Conservation (phyloP, 2,888 invertebrate genomes). For the Therioaphis trifolii region DNA sequence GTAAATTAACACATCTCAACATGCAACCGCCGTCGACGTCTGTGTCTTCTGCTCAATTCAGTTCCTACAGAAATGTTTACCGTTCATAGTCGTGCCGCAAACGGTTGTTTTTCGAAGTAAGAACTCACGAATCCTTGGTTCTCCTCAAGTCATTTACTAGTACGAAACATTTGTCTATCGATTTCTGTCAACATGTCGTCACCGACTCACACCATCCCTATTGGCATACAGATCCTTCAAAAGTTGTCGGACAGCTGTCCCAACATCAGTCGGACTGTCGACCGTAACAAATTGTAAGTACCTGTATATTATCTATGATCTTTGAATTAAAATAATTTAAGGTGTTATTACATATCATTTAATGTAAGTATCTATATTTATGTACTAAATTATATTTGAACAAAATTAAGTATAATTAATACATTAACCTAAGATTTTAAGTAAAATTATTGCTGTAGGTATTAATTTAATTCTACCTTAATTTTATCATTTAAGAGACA, state of each 20-base stretch:
- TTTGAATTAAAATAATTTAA: too few relatives aligned
- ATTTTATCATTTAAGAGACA: too few relatives aligned
- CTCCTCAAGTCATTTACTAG: background rate
- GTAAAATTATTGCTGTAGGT: too few relatives aligned
- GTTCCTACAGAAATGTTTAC: slow-evolving; percentile 31
- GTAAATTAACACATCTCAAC: background rate
- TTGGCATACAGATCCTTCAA: slow-evolving; percentile 50
- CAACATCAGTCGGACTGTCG: background rate
- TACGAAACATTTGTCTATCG: background rate
- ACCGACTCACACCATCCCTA: slow-evolving; percentile 7
- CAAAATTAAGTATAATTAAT: too few relatives aligned
- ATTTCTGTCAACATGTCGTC: slow-evolving; percentile 6
- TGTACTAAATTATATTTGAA: too few relatives aligned
- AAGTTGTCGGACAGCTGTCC: slow-evolving; percentile 36
- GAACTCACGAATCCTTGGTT: background rate
- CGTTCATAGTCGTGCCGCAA: slow-evolving; percentile 1
- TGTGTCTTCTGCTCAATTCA: slow-evolving; percentile 10
- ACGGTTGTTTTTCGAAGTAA: too few relatives aligned
- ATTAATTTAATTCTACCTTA: too few relatives aligned
- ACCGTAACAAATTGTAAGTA: slow-evolving; percentile 45
- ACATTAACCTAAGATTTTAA: too few relatives aligned
- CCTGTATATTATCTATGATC: too few relatives aligned
- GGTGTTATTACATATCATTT: too few relatives aligned
- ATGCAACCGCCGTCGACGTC: background rate
- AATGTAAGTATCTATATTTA: too few relatives aligned